Evolutionary conservation across 2,888 invertebrate genomes (phyloP).

Genomic region (Muschampia plurimacula): DNA sequence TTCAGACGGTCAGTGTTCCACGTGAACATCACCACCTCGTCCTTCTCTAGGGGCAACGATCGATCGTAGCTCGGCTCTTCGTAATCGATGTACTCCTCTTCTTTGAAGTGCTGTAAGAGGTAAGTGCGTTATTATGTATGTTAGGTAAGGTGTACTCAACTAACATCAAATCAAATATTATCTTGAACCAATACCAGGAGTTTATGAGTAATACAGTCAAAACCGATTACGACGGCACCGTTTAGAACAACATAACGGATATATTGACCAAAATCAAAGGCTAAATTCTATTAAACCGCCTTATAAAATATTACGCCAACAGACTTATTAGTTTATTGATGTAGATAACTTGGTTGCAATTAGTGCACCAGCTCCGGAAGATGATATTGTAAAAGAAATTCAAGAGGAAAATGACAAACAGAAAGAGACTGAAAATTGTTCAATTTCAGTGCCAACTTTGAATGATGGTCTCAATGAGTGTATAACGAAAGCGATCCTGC

Average conservation of each 20-base stretch:
- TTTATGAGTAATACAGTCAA: no score
- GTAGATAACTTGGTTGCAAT: no score
- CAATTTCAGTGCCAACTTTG: background rate
- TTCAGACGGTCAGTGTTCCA: slow-evolving; percentile 8
- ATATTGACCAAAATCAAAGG: no score
- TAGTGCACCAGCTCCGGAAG: slow-evolving; percentile 1
- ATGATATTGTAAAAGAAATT: background rate
- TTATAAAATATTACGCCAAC: no score
- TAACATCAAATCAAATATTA: background rate
- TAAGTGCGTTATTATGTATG: no score
- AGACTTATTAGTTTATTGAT: background rate
- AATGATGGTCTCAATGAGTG: slow-evolving; percentile 6
- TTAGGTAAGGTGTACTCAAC: no score
- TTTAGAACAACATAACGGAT: no score
- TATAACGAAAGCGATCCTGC: background rate
- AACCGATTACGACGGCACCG: no score
- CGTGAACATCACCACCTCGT: background rate
- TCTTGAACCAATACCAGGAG: no score
- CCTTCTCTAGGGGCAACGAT: background rate
- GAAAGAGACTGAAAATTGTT: background rate
- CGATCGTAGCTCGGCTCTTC: background rate
- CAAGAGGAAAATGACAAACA: background rate
- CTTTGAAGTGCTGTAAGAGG: background rate
- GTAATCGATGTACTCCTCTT: background rate
- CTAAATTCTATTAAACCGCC: no score